Conservation (phyloP, 2,113 vertebrate genomes). For the Felis chaus region DNA sequence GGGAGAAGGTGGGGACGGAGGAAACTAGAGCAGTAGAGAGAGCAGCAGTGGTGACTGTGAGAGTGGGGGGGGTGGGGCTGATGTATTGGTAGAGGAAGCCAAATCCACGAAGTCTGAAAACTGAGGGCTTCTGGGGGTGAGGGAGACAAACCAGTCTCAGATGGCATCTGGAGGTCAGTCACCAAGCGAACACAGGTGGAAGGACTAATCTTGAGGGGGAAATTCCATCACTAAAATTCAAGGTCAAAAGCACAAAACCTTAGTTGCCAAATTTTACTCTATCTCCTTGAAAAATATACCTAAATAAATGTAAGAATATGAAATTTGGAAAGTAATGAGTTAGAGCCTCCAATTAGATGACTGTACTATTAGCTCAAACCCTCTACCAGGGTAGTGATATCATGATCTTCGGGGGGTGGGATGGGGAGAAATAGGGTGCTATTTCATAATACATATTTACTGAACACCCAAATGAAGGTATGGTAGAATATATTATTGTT, state of each 20-base stretch:
- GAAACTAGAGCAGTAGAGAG: fast-evolving
- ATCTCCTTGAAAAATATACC: background rate
- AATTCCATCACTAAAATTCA: background rate
- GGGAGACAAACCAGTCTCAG: background rate
- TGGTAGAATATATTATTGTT: background rate
- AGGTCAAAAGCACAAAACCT: background rate
- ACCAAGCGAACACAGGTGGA: background rate
- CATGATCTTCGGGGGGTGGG: background rate
- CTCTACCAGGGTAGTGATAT: background rate
- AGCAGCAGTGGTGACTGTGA: background rate
- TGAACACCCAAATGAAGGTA: background rate
- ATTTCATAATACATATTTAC: background rate
- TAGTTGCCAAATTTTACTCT: background rate
- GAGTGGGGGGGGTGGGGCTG: fast-evolving
- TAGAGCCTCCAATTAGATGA: background rate
- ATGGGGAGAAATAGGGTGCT: fast-evolving
- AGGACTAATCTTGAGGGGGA: background rate
- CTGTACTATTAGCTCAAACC: background rate
- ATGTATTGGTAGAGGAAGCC: background rate
- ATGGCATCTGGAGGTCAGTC: background rate
- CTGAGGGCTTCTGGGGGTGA: background rate
- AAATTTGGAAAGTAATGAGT: background rate
- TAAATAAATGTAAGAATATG: background rate
- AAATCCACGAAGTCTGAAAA: background rate
- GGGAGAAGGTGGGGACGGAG: background rate